Evolutionary conservation across 2,888 invertebrate species (phyloP).

Genomic region (Ecdyonurus torrentis): DNA sequence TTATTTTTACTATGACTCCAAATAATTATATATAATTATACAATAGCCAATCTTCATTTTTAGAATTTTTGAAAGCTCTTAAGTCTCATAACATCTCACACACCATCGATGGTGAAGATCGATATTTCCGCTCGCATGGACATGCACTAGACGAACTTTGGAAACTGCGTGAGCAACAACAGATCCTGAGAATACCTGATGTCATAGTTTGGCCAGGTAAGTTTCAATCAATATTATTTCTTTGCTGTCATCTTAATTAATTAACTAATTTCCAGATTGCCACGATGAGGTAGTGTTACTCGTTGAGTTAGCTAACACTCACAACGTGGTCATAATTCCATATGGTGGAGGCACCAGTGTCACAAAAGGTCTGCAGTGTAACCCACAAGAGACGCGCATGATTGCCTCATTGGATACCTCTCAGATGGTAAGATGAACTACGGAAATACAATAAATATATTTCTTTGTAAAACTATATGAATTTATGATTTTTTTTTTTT

Average conservation of each 20-base stretch:
- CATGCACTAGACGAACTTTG: constrained; percentile 38
- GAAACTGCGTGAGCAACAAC: constrained; percentile 28
- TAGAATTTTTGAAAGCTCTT: constrained; percentile 24
- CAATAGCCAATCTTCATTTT: no score
- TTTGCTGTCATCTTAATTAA: background rate
- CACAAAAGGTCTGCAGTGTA: constrained; percentile 31
- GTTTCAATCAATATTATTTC: background rate
- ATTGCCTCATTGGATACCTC: constrained; percentile 39
- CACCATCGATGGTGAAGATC: constrained; percentile 29
- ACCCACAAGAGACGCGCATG: constrained; percentile 30
- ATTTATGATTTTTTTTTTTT: no score
- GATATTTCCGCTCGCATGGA: constrained; percentile 34
- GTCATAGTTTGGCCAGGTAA: constrained; percentile 37
- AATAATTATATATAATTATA: no score
- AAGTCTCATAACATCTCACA: constrained; percentile 22
- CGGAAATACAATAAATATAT: no score
- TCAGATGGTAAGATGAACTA: constrained; percentile 30
- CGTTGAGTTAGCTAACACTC: constrained; percentile 29
- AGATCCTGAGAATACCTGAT: constrained; percentile 35
- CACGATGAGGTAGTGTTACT: constrained; percentile 31
- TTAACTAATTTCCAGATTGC: constrained; percentile 18
- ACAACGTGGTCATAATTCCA: constrained; percentile 35
- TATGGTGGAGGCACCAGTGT: constrained; percentile 39
- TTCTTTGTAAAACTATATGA: no score
- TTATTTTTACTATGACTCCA: background rate